Evolutionary conservation across 2,113 vertebrate genomes (phyloP).

Genomic region (Bos javanicus): DNA sequence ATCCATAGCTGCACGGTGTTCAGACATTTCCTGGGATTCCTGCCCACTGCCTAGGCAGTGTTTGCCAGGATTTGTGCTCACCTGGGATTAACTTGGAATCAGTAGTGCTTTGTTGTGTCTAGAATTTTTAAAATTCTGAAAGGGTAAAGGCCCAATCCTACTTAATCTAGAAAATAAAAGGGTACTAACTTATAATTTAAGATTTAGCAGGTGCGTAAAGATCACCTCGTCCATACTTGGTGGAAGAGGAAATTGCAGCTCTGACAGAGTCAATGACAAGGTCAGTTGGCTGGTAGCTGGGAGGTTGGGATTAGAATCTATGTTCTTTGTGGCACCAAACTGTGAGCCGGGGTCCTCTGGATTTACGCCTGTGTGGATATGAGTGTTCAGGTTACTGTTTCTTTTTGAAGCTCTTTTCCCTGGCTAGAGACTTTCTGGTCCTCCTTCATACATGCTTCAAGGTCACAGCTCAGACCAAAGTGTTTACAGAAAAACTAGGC

Average conservation of each 20-base stretch:
- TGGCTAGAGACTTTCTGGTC: slow-evolving; percentile 21
- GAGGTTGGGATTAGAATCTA: neutral
- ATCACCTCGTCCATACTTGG: neutral
- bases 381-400: slow-evolving; percentile 21
- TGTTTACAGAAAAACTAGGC: slow-evolving; percentile 53
- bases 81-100: slow-evolving; percentile 53
- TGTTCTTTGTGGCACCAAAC: neutral
- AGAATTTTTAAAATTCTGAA: slow-evolving; percentile 38
- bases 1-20: slow-evolving; percentile 3
- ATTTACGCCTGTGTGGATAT: neutral
- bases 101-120: slow-evolving; percentile 38
- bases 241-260: neutral
- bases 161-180: slow-evolving; percentile 51
- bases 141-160: neutral
- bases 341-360: neutral
- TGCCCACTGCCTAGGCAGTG: slow-evolving; percentile 41
- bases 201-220: neutral
- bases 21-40: slow-evolving; percentile 60
- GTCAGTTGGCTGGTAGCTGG: neutral
- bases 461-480: slow-evolving; percentile 55
- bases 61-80: slow-evolving; percentile 23
- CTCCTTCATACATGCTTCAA: slow-evolving; percentile 61
- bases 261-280: neutral
- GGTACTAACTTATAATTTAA: slow-evolving; percentile 43
- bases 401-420: slow-evolving; percentile 37